Evolutionary conservation across 2,113 vertebrate species (phyloP).

Genomic region (Pavo muticus): DNA sequence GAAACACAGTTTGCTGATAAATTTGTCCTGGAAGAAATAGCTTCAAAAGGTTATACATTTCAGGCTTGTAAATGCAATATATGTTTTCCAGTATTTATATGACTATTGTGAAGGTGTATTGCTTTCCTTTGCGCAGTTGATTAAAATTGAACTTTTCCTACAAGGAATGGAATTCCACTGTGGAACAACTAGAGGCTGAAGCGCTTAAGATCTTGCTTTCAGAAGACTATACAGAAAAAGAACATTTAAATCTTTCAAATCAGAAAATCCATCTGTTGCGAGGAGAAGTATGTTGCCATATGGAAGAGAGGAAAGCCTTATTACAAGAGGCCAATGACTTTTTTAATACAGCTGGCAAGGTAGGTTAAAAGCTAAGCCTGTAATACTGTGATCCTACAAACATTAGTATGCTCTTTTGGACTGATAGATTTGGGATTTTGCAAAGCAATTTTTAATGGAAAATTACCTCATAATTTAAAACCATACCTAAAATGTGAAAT

Average conservation of each 20-base stretch:
- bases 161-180: conserved; percentile 80
- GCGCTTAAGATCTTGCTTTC: conserved; percentile 72
- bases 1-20: background rate
- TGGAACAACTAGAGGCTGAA: conserved; percentile 77
- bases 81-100: background rate
- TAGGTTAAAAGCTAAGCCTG: conserved; percentile 61
- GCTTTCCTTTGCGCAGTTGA: background rate
- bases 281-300: conserved; percentile 74
- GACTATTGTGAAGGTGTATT: background rate
- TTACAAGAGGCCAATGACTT: conserved; percentile 83
- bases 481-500: background rate
- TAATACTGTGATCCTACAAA: background rate
- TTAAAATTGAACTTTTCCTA: conserved; percentile 8
- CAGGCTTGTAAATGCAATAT: background rate
- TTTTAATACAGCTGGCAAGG: conserved; percentile 83
- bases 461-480: background rate
- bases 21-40: background rate
- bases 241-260: conserved; percentile 76
- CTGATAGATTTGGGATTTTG: background rate
- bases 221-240: conserved; percentile 73
- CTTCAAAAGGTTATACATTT: background rate
- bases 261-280: conserved; percentile 76
- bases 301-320: conserved; percentile 73
- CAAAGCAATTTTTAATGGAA: background rate
- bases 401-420: background rate